Percentiles rank a stretch among this genome's conserved stretches.
phyloP scores from a whole-genome alignment of 2,888 invertebrate species.

The Nipponacmea schrenckii region DNA sequence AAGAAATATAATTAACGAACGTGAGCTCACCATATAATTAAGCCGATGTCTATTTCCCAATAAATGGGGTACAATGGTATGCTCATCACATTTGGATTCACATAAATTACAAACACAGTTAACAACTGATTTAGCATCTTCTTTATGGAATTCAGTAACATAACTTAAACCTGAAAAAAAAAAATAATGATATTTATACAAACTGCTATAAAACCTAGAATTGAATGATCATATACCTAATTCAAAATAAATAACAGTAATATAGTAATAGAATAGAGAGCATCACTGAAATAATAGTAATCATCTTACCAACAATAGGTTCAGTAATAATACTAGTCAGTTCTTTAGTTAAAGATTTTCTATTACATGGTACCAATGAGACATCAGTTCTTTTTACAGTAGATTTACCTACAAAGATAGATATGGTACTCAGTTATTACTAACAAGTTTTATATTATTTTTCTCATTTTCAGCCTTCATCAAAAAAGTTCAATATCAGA shows the following conservation, averaged over 20 bases:
- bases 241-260: neutral
- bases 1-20: no score
- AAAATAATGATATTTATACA: neutral
- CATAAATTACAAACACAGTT: constrained; percentile 53
- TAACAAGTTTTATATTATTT: no score
- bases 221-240: constrained; percentile 5
- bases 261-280: no score
- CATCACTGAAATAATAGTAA: no score
- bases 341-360: neutral
- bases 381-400: neutral
- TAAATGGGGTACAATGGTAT: constrained; percentile 46
- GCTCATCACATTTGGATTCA: constrained; percentile 51
- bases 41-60: constrained; percentile 49
- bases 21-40: constrained; percentile 45
- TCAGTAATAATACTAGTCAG: neutral
- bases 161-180: constrained; percentile 39
- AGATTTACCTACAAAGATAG: neutral
- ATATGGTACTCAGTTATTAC: no score
- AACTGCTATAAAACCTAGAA: neutral
- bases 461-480: no score
- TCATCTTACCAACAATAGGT: neutral
- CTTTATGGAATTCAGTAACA: constrained; percentile 45
- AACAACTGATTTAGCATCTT: constrained; percentile 24
- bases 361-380: neutral
- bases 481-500: no score